A percentile compares a stretch with the other conserved stretches of the same genome.
Conservation (phyloP, 1,140 invertebrate species). For the Archegozetes longisetosus region DNA sequence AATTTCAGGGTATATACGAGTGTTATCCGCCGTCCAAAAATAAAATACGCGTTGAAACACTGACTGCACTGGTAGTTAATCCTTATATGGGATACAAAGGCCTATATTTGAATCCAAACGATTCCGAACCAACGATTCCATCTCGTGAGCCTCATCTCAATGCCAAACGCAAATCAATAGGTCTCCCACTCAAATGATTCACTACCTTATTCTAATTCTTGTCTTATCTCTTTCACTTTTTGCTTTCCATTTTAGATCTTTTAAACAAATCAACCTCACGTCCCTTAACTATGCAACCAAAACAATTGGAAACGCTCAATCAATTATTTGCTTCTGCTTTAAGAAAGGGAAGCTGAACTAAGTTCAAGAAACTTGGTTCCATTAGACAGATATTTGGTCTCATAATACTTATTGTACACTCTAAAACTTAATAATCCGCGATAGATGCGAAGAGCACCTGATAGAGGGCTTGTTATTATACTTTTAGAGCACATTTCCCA, state of each 20-base stretch:
- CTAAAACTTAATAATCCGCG: no score
- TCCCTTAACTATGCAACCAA: slow-evolving; percentile 15
- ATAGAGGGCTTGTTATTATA: no score
- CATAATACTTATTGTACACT: no score
- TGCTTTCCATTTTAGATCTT: neutral
- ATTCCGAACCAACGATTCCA: neutral
- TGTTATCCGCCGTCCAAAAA: slow-evolving; percentile 17
- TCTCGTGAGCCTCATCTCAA: slow-evolving; percentile 16
- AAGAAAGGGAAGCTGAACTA: neutral
- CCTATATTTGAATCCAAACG: slow-evolving; percentile 12
- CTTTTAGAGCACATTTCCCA: no score
- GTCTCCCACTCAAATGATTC: no score
- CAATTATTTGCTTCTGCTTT: slow-evolving; percentile 15
- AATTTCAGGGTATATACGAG: slow-evolving; percentile 13
- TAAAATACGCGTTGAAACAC: slow-evolving; percentile 14
- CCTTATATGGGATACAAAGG: slow-evolving; percentile 18
- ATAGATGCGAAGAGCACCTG: no score
- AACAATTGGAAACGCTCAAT: slow-evolving; percentile 17
- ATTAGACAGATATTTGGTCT: no score
- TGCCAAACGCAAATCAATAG: neutral
- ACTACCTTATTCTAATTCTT: no score
- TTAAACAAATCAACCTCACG: slow-evolving; percentile 13
- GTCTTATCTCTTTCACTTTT: neutral
- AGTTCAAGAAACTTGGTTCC: neutral
- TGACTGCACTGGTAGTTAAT: slow-evolving; percentile 9